Base-by-base conservation (phyloP, 2,888 invertebrate genomes). In the Pristionchus fissidentatus region DNA sequence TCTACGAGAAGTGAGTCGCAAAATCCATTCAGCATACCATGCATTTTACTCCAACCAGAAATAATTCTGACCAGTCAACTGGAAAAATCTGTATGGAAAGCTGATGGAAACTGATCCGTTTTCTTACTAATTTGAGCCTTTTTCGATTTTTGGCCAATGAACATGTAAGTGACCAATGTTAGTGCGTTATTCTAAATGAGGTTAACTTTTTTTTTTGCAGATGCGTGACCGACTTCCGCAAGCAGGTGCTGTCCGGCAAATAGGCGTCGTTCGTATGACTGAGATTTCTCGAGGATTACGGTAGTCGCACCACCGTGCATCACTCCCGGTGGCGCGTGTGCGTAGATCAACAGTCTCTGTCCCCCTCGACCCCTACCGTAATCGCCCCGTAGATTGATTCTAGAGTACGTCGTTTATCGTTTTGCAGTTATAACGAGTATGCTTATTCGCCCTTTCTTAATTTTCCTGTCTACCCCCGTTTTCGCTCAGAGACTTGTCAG, bases 1-100 rank as follows among this genome's bases (percentile, higher is more conserved):
- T 87, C 55, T 83, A 83, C n/a, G 83, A 83, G 73, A 83, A 83
- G 73, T 83, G 19, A 19, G 83, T 52, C n/a, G n/a, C n/a, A n/a
- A n/a, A n/a, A n/a, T n/a, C n/a, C n/a, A n/a, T n/a, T n/a, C n/a
- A n/a, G n/a, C n/a, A n/a, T n/a, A n/a, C n/a, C n/a, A n/a, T n/a
- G n/a, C n/a, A n/a, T n/a, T n/a, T n/a, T n/a, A n/a, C n/a, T n/a
- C n/a, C n/a, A n/a, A n/a, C n/a, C n/a, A n/a, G n/a, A n/a, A n/a
- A n/a, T n/a, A n/a, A n/a, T n/a, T n/a, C n/a, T n/a, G n/a, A n/a
- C n/a, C n/a, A n/a, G 70, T 35, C 15, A 15, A 7, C 7, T 70
- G 29, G 60, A 60, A 10, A 26, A 60, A 60, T 8, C n/a, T 60
- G n/a, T 60, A 15, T 19, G 15, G 43, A 13, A 10, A 75, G 22